Evolutionary conservation across 2,888 invertebrate genomes (phyloP), one percentile per base, ranked within the genome.

Genomic region (Siphlonurus alternatus): DNA sequence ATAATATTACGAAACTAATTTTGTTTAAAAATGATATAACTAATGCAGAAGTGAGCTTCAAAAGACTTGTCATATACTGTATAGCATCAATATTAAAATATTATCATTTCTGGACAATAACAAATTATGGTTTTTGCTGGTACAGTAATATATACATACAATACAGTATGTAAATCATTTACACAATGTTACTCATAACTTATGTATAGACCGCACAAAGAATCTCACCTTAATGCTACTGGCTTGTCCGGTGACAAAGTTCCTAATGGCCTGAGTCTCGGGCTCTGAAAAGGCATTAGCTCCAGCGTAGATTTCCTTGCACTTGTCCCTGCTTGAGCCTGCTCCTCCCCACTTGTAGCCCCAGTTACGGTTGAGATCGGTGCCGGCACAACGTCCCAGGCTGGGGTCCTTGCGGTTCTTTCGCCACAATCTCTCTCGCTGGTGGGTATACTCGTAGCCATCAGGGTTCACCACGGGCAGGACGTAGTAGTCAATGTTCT

Each of bases 371-470:
- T 92, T 92, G 1, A 92, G 81, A 74, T 93, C 92, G 0, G 86
- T 85, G 0, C 92, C 92, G 0, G 83, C 76, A 70, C 91, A 90
- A 54, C 76, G 75, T 19, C 83, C 81, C 22, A 56, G 54, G 59
- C 83, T 84, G 0, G 76, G 79, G 72, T 74, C 78, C 70, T 72
- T 80, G 62, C 89, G 78, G 71, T 89, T 89, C 71, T 90, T 89
- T 62, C 89, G 79, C 93, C 93, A 94, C 73, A 93, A 78, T 61
- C 93, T 80, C 73, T 92, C 89, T 18, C 79, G 80, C 0, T 82
- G 84, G 74, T 91, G 91, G 0, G 90, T 86, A 74, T 89, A 90
- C 71, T 88, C 91, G 73, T 95, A 95, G 1, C 94, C 92, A 73
- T 94, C 89, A 7, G 91, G 91, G 75, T 91, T 90, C 65, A 85